Percentiles rank a stretch among this genome's conserved stretches.
These are phyloP conservation scores for Netelia virgata DNA, from an alignment of 2,888 invertebrate species.

Conservation along the genomic window DNA sequence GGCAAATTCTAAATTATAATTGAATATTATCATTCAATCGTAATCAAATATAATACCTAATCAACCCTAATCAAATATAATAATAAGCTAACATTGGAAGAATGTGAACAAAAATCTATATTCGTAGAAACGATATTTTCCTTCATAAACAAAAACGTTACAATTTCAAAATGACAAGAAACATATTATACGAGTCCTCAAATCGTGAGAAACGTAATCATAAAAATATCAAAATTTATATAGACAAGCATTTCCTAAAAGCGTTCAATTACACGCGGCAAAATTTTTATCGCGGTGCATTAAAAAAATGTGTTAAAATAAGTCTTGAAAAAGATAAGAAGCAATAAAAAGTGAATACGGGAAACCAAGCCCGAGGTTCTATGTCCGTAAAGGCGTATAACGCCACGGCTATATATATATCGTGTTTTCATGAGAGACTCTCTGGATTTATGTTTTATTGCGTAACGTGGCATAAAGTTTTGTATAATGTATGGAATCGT, in stretches of 20 bases:
- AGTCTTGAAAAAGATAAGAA: neutral
- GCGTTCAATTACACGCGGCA: too few species aligned
- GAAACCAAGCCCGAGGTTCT: neutral
- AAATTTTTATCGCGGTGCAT: neutral
- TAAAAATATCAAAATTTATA: neutral
- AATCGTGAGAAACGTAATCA: too few species aligned
- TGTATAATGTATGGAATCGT: slow-evolving; percentile 67
- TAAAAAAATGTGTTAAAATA: neutral
- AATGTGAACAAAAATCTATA: too few species aligned
- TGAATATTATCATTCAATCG: too few species aligned
- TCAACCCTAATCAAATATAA: too few species aligned
- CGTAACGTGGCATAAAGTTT: slow-evolving; percentile 60
- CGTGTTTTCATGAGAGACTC: neutral
- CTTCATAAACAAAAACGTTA: too few species aligned
- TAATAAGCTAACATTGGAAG: too few species aligned
- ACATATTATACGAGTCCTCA: too few species aligned
- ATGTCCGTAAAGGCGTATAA: neutral
- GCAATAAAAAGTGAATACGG: neutral
- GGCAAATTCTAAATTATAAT: too few species aligned
- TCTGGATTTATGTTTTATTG: slow-evolving; percentile 60
- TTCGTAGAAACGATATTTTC: too few species aligned
- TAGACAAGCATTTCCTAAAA: neutral
- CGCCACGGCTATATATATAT: neutral
- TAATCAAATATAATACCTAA: too few species aligned
- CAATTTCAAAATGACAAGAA: too few species aligned